Conservation (phyloP, 2,113 vertebrate species). For the human region GRCh38 chr9:77897001-77897500, state of each 20-base stretch:
- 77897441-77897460: background rate
- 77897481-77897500: background rate
- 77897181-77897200: conserved; percentile 4
- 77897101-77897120: conserved; percentile 22
- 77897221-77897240: conserved; percentile 59
- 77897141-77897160: conserved; percentile 48
- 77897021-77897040: conserved; percentile 50
- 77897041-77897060: conserved; percentile 61
- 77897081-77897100: conserved; percentile 34
- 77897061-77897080: conserved; percentile 33
- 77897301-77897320: conserved; percentile 65
- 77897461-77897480: background rate
- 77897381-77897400: background rate
- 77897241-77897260: conserved; percentile 44
- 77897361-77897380: background rate
- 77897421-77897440: background rate
- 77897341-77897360: conserved; percentile 32
- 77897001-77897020: conserved; percentile 67
- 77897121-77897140: conserved; percentile 67
- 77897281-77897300: conserved; percentile 48
- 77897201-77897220: conserved; percentile 44
- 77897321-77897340: conserved; percentile 41
- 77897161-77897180: conserved; percentile 24
- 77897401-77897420: background rate
- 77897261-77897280: conserved; percentile 72